phyloP scores from a whole-genome alignment of 2,797 vertebrate genomes.

The Coendou prehensilis region DNA sequence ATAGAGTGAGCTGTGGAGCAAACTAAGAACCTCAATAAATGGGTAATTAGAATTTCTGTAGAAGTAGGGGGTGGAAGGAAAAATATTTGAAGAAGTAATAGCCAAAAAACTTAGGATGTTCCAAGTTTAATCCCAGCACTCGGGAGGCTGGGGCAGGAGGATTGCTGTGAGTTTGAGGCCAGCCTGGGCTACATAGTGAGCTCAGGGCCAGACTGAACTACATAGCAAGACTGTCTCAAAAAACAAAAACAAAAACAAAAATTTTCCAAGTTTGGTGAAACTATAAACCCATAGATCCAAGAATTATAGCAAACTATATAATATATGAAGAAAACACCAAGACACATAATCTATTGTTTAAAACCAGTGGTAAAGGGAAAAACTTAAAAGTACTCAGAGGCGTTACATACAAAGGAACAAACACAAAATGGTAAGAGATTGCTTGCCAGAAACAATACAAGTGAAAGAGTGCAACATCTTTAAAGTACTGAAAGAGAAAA shows the following conservation, averaged over 20 bases:
- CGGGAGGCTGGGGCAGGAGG: no score
- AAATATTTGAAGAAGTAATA: neutral
- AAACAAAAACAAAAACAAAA: no score
- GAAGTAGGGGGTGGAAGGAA: neutral
- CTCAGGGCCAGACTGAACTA: no score
- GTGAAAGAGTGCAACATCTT: conserved; percentile 18
- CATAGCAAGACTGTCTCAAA: no score
- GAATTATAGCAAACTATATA: neutral
- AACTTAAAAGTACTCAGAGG: neutral
- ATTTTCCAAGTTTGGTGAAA: conserved; percentile 35
- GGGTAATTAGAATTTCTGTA: neutral
- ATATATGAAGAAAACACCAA: neutral
- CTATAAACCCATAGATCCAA: conserved; percentile 3
- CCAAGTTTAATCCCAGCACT: no score
- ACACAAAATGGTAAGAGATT: neutral
- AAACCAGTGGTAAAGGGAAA: neutral
- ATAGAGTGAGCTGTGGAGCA: neutral
- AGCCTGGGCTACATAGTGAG: no score
- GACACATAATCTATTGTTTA: neutral
- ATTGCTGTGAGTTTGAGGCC: neutral
- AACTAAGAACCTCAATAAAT: neutral
- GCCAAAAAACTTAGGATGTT: neutral
- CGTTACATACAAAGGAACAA: neutral
- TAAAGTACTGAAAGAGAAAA: neutral
- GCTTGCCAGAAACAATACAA: conserved; percentile 42